Percentiles rank a stretch among this genome's conserved stretches.
phyloP scores from a whole-genome alignment of 30 jellyfish, hydroid and myxozoan genomes.

The Aurelia sp. region DNA sequence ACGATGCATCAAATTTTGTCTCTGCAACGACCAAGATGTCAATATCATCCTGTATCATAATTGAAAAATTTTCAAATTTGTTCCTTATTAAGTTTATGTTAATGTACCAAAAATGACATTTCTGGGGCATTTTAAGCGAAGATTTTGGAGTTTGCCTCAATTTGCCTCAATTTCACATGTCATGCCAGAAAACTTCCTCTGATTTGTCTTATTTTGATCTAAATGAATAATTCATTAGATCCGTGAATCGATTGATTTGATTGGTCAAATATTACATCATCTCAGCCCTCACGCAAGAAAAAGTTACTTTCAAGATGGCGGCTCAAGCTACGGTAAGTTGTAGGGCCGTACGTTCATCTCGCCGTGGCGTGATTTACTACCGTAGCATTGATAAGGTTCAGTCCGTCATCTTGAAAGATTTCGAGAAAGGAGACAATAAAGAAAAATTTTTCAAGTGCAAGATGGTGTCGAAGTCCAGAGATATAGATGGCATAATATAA shows the following conservation, averaged over 20 bases:
- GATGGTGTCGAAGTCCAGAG: conserved; percentile 32
- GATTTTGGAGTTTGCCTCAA: too few relatives aligned
- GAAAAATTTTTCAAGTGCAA: conserved; percentile 17
- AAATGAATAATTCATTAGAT: conserved; percentile 36
- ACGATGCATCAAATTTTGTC: too few relatives aligned
- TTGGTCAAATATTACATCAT: conserved; percentile 37
- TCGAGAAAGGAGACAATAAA: conserved; percentile 23
- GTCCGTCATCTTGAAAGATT: conserved; percentile 30
- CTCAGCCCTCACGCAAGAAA: conserved; percentile 15
- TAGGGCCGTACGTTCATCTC: conserved; percentile 28
- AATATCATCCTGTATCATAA: too few relatives aligned
- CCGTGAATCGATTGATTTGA: conserved; percentile 12
- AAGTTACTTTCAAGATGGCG: conserved; percentile 25
- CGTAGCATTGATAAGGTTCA: conserved; percentile 31
- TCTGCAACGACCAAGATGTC: too few relatives aligned
- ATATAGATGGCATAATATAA: conserved; percentile 4
- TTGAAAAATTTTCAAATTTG: too few relatives aligned
- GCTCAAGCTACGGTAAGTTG: conserved; percentile 15
- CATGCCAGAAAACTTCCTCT: conserved; percentile 30
- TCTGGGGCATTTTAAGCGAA: too few relatives aligned
- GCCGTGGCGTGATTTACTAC: conserved; percentile 19
- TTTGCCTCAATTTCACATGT: too few relatives aligned
- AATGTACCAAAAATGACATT: too few relatives aligned
- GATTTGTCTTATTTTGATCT: conserved; percentile 41
- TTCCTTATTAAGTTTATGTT: too few relatives aligned